Percentiles rank a stretch among this genome's conserved stretches.
phyloP scores from a whole-genome alignment of 2,113 vertebrate genomes.

The Lamprotornis superbus region DNA sequence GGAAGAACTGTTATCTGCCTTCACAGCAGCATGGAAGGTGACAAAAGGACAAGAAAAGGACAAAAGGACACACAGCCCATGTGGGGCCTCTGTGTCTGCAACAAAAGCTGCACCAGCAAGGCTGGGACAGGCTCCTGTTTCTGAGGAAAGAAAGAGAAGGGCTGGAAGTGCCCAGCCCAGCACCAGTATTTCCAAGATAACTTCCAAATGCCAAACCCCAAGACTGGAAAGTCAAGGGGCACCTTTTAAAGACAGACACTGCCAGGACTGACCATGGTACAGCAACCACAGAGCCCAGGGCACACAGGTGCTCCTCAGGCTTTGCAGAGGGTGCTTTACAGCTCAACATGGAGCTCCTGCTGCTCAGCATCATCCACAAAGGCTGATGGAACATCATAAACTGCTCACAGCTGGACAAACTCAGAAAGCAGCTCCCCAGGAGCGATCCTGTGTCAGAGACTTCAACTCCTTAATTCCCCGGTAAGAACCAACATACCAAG shows the following conservation, averaged over 20 bases:
- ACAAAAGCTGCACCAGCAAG: background rate
- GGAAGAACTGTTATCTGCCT: background rate
- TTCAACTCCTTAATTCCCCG: background rate
- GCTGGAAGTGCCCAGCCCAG: background rate
- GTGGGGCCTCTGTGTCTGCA: background rate
- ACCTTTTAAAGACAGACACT: background rate
- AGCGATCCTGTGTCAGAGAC: background rate
- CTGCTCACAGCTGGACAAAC: background rate
- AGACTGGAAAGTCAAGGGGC: no score
- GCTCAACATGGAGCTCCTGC: background rate
- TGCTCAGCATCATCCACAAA: background rate
- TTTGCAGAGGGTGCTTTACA: background rate
- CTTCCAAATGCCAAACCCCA: background rate
- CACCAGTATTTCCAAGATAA: background rate
- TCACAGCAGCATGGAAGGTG: background rate
- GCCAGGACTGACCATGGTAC: background rate
- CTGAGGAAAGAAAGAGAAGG: background rate
- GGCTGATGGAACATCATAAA: background rate
- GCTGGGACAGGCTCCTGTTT: background rate
- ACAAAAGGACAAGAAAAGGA: background rate
- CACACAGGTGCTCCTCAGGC: background rate
- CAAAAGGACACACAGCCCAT: fast-evolving
- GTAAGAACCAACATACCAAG: background rate
- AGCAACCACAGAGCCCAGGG: background rate
- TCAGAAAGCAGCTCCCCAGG: background rate